Evolutionary conservation across 2,797 vertebrate species (phyloP).

Genomic region (Acanthiza pusilla): DNA sequence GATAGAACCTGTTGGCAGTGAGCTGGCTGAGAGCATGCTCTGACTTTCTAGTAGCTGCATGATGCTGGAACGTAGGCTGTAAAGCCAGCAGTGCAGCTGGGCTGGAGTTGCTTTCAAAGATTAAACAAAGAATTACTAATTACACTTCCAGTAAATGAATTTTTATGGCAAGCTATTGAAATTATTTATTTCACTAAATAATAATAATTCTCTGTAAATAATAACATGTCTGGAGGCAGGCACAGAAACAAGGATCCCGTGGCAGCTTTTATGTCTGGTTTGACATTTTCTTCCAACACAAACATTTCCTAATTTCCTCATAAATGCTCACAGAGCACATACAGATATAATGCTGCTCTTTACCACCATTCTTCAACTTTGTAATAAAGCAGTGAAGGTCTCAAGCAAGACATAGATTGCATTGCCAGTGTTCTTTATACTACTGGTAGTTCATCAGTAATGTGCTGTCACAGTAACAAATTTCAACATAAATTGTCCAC

Average conservation of each 20-base stretch:
- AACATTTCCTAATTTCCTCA: neutral
- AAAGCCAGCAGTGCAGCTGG: neutral
- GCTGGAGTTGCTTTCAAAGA: neutral
- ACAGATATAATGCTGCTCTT: neutral
- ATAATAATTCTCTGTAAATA: neutral
- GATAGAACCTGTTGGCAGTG: neutral
- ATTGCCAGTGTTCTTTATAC: neutral
- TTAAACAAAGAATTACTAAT: neutral
- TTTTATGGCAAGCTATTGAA: neutral
- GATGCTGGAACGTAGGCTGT: neutral
- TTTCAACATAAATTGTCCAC: neutral
- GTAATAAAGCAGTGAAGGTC: neutral
- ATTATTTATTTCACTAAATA: neutral
- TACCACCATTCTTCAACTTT: neutral
- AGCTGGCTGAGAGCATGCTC: accelerated
- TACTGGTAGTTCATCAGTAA: neutral
- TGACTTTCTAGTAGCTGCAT: neutral
- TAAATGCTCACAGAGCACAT: neutral
- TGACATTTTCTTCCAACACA: neutral
- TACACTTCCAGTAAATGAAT: neutral
- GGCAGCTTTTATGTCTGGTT: neutral
- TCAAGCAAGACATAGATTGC: neutral
- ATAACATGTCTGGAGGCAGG: neutral
- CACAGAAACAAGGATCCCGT: neutral
- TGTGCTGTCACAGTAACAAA: neutral